Base-by-base conservation (phyloP, 1,140 invertebrate species). In the Theocolax elegans region DNA sequence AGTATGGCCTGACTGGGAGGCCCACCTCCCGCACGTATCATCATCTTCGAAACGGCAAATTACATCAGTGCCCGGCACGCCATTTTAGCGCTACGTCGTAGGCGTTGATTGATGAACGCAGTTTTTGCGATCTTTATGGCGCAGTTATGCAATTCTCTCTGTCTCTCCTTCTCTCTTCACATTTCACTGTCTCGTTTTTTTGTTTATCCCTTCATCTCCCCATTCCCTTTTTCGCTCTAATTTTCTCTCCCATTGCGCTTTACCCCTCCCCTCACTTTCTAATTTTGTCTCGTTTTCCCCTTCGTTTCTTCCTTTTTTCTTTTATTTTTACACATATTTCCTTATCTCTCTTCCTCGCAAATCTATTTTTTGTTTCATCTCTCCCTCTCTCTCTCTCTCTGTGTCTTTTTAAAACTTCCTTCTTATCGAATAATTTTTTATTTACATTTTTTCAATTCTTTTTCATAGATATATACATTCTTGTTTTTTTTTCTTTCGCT, bases 1-100 rank as follows among this genome's bases (percentile, higher is more conserved):
- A 68, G 56, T 60, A 53, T 25, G 23, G 23, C 13, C 35, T 66
- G n/a, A n/a, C n/a, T n/a, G n/a, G n/a, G n/a, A n/a, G n/a, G n/a
- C 4, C 25, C 64, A 35, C 35, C 17, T 23, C 13, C 8, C 19
- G 27, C 31, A 15, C 35, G 21, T 42, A 13, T 35, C 17, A 58
- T 70, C 67, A 58, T 70, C 67, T 64, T 70, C 51, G 40, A 40
- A 64, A 64, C 27, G 59, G 60, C 67, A 58, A 70, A 70, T 70
- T 70, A 49, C 59, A 54, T 69, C 49, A 44, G 38, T 19, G 67
- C 49, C 13, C 12, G 31, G 65, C 15, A 49, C 54, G 42, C 17
- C 29, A 59, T 56, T 67, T 59, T 35, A 67, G 15, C 64, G 17
- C 44, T 17, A 6, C 53, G 21, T 59, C 8, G 25, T 13, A 35